Base-by-base conservation (phyloP, 2,797 vertebrate species). In the Gymnothorax reevesii region DNA sequence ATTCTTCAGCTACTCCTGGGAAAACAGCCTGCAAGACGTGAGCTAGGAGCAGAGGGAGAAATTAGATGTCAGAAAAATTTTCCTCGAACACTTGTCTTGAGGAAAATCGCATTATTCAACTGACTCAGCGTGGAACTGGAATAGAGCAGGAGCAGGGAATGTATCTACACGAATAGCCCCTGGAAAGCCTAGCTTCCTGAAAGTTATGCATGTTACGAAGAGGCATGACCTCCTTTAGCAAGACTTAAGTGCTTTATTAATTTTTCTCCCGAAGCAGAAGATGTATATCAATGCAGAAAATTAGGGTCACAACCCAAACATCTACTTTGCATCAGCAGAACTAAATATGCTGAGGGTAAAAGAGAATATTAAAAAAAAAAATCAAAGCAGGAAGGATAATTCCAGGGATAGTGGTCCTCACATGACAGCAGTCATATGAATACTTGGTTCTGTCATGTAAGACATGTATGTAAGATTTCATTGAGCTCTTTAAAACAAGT, bases 41-140 rank as follows among this genome's bases (percentile, higher is more conserved):
- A 75, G 77, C n/a, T 59, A 82, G 60, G 22, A 82, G 52, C 22
- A 27, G 59, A 80, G 2, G 49, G 49, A 79, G 49, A 55, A 25
- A 27, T 59, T 49, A 33, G 7, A 83, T 7, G 20, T 57, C 55
- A 59, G 82, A 57, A 59, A 83, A 83, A 82, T 82, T 64, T 82
- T 60, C 33, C 85, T 82, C 79, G 54, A 64, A 82, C 79, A 80
- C 85, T 60, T 86, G 79, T 86, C 77, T 86, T 80, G 55, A 69
- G 49, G 42, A 52, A 82, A 12, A 82, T 86, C 27, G 20, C 49
- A 69, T 66, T 60, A 82, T 66, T 17, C 42, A 49, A 42, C 75
- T 69, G 77, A 42, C 42, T 82, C 59, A 55, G 8, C 13, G n/a
- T 25, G 54, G 15, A 52, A 49, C 57, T 2, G 64, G 80, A 49